These are phyloP conservation scores for Volucella inflata DNA, from an alignment of 2,888 invertebrate species.

Conservation along the genomic window DNA sequence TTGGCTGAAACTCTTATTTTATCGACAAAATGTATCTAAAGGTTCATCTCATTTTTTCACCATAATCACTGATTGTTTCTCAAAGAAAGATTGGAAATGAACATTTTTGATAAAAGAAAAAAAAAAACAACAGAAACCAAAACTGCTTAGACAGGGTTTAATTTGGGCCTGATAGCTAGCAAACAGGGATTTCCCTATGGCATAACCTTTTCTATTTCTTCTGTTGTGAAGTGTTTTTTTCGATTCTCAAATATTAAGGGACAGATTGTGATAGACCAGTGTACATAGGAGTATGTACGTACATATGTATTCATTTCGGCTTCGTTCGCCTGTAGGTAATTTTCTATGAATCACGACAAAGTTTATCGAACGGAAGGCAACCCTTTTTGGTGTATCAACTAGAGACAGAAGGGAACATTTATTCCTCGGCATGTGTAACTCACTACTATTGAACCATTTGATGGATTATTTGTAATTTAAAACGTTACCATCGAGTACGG, in stretches of 20 bases:
- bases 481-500: conserved; percentile 50
- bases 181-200: conserved; percentile 55
- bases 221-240: background rate
- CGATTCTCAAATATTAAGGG: background rate
- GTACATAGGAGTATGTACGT: conserved; percentile 26
- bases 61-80: conserved; percentile 45
- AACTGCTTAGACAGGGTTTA: conserved; percentile 28
- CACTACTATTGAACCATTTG: conserved; percentile 42
- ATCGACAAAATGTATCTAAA: no score
- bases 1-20: no score
- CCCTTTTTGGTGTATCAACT: conserved; percentile 54
- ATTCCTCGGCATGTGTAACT: conserved; percentile 49
- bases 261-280: conserved; percentile 33
- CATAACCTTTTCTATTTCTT: conserved; percentile 53
- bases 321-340: conserved; percentile 52
- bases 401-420: conserved; percentile 13
- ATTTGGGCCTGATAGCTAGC: conserved; percentile 38
- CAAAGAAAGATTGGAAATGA: conserved; percentile 66
- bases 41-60: background rate
- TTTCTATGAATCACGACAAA: conserved; percentile 48
- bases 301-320: no score
- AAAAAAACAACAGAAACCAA: background rate
- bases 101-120: conserved; percentile 32
- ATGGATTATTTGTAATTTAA: conserved; percentile 70
- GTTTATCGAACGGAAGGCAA: conserved; percentile 50